These are phyloP conservation scores for Hephaestus fuliginosus DNA, from an alignment of 2,797 vertebrate species.

Conservation along the genomic window DNA sequence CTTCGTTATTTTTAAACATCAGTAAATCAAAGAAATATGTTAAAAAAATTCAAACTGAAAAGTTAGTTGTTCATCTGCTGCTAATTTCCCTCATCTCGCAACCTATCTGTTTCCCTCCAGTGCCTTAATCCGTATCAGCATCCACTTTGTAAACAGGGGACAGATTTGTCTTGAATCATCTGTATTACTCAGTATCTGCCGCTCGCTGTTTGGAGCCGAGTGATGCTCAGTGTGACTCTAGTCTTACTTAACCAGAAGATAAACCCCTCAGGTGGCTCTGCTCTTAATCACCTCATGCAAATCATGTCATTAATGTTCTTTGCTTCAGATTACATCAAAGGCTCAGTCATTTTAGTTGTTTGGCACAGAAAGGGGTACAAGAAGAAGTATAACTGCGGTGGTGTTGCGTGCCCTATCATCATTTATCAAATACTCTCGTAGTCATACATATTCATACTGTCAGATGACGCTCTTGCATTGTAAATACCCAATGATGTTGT, in stretches of 20 bases:
- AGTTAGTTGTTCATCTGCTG: slow-evolving; percentile 9
- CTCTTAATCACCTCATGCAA: slow-evolving; percentile 75
- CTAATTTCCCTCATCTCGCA: slow-evolving; percentile 32
- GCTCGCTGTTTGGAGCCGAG: slow-evolving; percentile 35
- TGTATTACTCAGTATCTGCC: slow-evolving; percentile 38
- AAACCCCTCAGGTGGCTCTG: slow-evolving; percentile 67
- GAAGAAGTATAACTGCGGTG: slow-evolving; percentile 37
- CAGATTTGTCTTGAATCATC: slow-evolving; percentile 49
- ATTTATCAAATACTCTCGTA: slow-evolving; percentile 67
- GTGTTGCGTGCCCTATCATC: slow-evolving; percentile 64
- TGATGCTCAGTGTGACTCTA: slow-evolving; percentile 46
- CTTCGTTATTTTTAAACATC: slow-evolving; percentile 15
- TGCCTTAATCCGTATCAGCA: slow-evolving; percentile 30
- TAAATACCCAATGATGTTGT: slow-evolving; percentile 61
- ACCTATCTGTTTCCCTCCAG: slow-evolving; percentile 26
- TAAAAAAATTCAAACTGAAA: background rate
- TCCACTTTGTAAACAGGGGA: slow-evolving; percentile 31
- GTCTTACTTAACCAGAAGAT: slow-evolving; percentile 54
- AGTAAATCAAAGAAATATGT: slow-evolving; percentile 12
- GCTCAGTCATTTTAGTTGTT: slow-evolving; percentile 54
- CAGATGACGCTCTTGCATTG: slow-evolving; percentile 55
- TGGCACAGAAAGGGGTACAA: slow-evolving; percentile 52
- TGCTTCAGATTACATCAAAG: slow-evolving; percentile 75
- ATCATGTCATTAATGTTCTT: slow-evolving; percentile 71
- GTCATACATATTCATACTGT: slow-evolving; percentile 69